Evolutionary conservation across 2,888 invertebrate species (phyloP), one percentile per base, ranked within the genome.

Genomic region (Opisthograptis luteolata): DNA sequence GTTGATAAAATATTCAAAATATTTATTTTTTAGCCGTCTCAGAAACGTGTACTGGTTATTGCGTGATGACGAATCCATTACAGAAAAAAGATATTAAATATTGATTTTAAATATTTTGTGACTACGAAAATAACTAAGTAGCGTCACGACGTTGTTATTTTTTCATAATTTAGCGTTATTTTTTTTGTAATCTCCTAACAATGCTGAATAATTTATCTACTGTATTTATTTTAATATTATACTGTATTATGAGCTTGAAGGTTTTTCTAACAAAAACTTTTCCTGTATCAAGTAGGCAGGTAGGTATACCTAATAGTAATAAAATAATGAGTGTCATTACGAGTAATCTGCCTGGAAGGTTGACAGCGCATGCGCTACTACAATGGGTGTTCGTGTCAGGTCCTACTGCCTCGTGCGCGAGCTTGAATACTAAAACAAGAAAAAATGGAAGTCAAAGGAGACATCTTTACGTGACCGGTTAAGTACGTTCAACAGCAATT

Each of bases 251-350:
- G 36, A 55, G 58, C 63, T 62, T 66, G 77, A 81, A 84, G 79
- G 81, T 73, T 80, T 71, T 62, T 34, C 24, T 32, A 62, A 68
- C 64, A 85, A 85, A 83, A 83, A 82, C 62, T 73, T 76, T 86
- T 84, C 83, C 82, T 84, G 73, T 51, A 73, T 73, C 51, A 41
- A 35, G 55, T 56, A 32, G n/a, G n/a, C n/a, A n/a, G n/a, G n/a
- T n/a, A n/a, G n/a, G n/a, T n/a, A n/a, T n/a, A n/a, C n/a, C n/a
- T 60, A 55, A 53, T 59, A 43, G 47, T 48, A 13, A 25, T 48
- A 48, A 66, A 61, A 62, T 65, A 70, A 68, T 70, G 60, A 49
- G 62, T 25, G 59, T 63, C 55, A 73, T 74, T 73, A 74, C 42
- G 53, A 46, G 50, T 73, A 66, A 73, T 73, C 68, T 66, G 51